Percentiles rank a stretch among this genome's conserved stretches.
These are phyloP conservation scores for Yoshiicerus persimilis DNA, from an alignment of 1,140 invertebrate genomes.

Conservation along the genomic window DNA sequence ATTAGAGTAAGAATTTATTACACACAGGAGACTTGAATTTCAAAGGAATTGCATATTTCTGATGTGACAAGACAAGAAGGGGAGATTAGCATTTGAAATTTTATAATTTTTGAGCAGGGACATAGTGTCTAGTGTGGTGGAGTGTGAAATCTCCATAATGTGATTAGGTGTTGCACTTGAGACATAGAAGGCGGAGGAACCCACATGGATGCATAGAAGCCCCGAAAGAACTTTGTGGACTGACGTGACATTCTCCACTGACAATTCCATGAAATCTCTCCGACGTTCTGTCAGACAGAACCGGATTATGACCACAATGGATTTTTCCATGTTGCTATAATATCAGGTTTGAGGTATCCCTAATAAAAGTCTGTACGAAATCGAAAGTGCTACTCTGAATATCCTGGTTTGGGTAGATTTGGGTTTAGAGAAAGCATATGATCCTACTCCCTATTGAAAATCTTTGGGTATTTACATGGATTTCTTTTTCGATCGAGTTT, in stretches of 20 bases:
- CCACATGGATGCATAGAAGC: not conserved
- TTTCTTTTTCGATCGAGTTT: not conserved
- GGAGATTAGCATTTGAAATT: slow-evolving; percentile 2
- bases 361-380: too few species aligned
- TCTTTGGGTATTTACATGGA: not conserved
- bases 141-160: slow-evolving; percentile 12
- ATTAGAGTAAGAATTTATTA: too few species aligned
- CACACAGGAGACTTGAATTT: too few species aligned
- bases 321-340: not conserved
- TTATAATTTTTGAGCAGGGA: not conserved
- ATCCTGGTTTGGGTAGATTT: too few species aligned
- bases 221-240: not conserved
- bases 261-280: not conserved
- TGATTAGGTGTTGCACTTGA: not conserved
- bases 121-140: not conserved
- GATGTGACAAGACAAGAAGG: too few species aligned
- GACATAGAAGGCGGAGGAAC: not conserved
- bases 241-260: not conserved
- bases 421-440: too few species aligned
- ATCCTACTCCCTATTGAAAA: not conserved
- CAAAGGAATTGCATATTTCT: not conserved
- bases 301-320: not conserved
- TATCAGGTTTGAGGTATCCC: not conserved
- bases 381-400: too few species aligned
- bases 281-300: not conserved